These are phyloP conservation scores for Falcunculus frontatus DNA, from an alignment of 2,113 vertebrate species.

Conservation along the genomic window DNA sequence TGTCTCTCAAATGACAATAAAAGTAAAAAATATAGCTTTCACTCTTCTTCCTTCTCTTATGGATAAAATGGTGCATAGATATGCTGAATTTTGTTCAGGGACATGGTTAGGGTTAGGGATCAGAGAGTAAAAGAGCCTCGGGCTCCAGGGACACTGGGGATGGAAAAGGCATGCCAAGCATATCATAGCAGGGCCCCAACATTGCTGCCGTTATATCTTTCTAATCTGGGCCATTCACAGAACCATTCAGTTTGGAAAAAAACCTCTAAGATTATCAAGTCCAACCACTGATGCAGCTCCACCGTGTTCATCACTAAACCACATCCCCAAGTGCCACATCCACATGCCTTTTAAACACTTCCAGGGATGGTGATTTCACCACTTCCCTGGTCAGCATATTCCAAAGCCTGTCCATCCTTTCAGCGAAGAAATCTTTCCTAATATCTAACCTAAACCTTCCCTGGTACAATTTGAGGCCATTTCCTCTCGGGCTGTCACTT, in stretches of 20 bases:
- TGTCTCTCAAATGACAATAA: neutral
- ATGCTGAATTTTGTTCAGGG: neutral
- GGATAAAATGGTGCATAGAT: neutral
- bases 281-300: fast-evolving
- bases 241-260: neutral
- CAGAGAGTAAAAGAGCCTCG: neutral
- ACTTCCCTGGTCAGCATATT: neutral
- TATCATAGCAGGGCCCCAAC: neutral
- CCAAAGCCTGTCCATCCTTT: neutral
- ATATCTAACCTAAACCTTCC: neutral
- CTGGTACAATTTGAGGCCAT: neutral
- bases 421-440: neutral
- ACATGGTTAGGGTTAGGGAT: neutral
- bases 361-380: neutral
- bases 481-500: neutral
- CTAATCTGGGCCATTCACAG: neutral
- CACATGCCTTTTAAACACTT: neutral
- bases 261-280: neutral
- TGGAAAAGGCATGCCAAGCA: neutral
- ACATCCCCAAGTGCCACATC: too few species aligned
- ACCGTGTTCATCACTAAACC: neutral
- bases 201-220: neutral
- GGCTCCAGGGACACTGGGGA: neutral
- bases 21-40: neutral
- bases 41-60: neutral